Evolutionary conservation across 2,888 invertebrate species (phyloP), one percentile per base, ranked within the genome.

Genomic region (Nymphalis urticae): DNA sequence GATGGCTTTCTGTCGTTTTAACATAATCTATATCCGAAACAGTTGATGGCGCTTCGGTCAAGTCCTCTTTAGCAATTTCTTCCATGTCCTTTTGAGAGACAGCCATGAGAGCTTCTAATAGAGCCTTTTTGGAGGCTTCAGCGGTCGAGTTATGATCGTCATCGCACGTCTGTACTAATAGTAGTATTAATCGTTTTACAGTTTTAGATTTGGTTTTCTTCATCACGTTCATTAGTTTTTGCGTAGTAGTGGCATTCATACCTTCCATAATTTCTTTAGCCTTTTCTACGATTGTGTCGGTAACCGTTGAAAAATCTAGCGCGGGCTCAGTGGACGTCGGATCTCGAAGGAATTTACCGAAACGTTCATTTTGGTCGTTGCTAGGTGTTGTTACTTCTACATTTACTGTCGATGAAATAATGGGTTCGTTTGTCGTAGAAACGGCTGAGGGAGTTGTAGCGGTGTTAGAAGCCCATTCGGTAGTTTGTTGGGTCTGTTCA

Each of bases 161-260:
- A 76, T 95, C 95, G 80, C 96, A 97, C 68, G 96, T 96, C 78
- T 96, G 96, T 24, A 97, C 96, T 70, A 97, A 87, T 36, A 97
- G 85, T 47, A 97, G 87, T 68, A 97, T 95, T 47, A 97, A 88
- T 73, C 96, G 93, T 62, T 95, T 93, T 0, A 96, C 96, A 0
- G 96, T 95, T 68, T 95, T 95, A 75, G 97, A 96, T 75, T 94
- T 95, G 0, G 97, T 97, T 81, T 96, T 96, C 79, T 96, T 95
- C 97, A 97, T 97, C 51, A 96, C 96, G 71, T 95, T 94, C 93
- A 96, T 94, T 66, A 97, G 90, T 75, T 96, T 96, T 71, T 95
- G 93, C 0, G 95, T 94, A 71, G 96, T 96, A 0, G 96, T 95
- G 13, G 95, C 95, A 78, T 97, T 97, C 72, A 97, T 91, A 21